Percentiles rank a stretch among this genome's conserved stretches.
Conservation (phyloP, 1,140 invertebrate species). For the Temnothorax nylanderi region DNA sequence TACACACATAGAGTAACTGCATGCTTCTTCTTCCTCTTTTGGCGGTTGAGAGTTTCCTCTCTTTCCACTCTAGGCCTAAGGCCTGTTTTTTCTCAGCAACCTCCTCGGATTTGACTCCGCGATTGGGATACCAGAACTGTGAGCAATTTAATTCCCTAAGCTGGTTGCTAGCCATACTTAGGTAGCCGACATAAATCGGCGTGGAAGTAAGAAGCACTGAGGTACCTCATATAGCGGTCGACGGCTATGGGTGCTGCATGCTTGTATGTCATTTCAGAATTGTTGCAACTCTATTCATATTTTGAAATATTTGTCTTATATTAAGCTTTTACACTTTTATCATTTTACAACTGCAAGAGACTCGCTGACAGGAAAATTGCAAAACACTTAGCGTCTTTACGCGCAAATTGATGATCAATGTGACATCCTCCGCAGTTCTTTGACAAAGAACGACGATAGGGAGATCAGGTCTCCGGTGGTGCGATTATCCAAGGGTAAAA, state of each 20-base stretch:
- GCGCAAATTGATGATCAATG: neutral
- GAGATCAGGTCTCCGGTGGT: constrained; percentile 59
- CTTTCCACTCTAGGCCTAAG: too few relatives aligned
- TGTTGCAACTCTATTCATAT: neutral
- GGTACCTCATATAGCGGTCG: too few relatives aligned
- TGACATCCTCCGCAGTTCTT: constrained; percentile 8
- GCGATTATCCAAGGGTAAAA: constrained; percentile 75
- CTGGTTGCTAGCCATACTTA: too few relatives aligned
- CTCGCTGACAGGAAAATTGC: neutral
- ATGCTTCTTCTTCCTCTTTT: too few relatives aligned
- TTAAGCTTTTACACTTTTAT: neutral
- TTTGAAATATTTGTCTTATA: neutral
- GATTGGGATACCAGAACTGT: too few relatives aligned
- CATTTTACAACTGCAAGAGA: neutral
- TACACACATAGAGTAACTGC: neutral
- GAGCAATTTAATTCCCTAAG: too few relatives aligned
- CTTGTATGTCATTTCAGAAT: neutral
- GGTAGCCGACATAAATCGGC: too few relatives aligned
- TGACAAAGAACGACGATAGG: neutral
- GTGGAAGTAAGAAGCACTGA: too few relatives aligned
- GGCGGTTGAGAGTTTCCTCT: too few relatives aligned
- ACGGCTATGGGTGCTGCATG: too few relatives aligned
- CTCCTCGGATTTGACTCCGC: too few relatives aligned
- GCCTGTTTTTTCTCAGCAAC: too few relatives aligned
- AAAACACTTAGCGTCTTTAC: neutral